Conservation (phyloP, 2,888 invertebrate species). For the Harpalus rufipes region DNA sequence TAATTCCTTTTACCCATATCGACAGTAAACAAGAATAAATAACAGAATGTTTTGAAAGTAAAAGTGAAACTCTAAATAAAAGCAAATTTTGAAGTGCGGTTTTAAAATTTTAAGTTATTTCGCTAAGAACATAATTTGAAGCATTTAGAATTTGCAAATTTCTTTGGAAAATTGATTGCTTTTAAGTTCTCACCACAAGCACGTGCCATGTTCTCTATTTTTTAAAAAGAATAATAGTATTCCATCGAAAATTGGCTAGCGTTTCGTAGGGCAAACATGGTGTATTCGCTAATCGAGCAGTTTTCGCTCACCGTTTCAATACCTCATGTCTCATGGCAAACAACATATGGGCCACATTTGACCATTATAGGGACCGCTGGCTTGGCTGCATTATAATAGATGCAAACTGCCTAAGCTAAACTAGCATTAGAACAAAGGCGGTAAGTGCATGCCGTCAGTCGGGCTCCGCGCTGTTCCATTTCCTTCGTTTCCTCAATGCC, state of each 20-base stretch:
- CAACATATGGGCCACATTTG: slow-evolving; percentile 66
- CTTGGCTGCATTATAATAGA: slow-evolving; percentile 67
- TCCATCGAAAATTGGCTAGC: neutral
- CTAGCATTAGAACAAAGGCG: slow-evolving; percentile 67
- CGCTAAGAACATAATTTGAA: neutral
- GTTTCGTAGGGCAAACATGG: neutral
- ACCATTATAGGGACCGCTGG: slow-evolving; percentile 64
- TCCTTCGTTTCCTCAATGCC: slow-evolving; percentile 66
- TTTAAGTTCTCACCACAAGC: slow-evolving; percentile 6
- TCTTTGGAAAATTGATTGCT: neutral
- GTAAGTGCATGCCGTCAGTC: slow-evolving; percentile 66
- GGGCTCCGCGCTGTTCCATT: slow-evolving; percentile 62
- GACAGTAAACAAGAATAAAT: too few relatives aligned
- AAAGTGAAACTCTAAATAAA: neutral
- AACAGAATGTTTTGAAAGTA: neutral
- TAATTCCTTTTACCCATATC: too few relatives aligned
- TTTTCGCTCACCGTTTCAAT: slow-evolving; percentile 34
- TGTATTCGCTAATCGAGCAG: slow-evolving; percentile 15
- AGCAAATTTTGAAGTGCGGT: neutral
- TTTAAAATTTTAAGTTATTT: neutral
- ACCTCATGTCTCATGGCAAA: slow-evolving; percentile 51
- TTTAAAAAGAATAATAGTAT: neutral
- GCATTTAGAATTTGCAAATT: neutral
- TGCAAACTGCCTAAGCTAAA: slow-evolving; percentile 67
- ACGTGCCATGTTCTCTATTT: neutral